These are phyloP conservation scores for Psammodynastes pulverulentus DNA, from an alignment of 2,113 vertebrate genomes.

Conservation along the genomic window DNA sequence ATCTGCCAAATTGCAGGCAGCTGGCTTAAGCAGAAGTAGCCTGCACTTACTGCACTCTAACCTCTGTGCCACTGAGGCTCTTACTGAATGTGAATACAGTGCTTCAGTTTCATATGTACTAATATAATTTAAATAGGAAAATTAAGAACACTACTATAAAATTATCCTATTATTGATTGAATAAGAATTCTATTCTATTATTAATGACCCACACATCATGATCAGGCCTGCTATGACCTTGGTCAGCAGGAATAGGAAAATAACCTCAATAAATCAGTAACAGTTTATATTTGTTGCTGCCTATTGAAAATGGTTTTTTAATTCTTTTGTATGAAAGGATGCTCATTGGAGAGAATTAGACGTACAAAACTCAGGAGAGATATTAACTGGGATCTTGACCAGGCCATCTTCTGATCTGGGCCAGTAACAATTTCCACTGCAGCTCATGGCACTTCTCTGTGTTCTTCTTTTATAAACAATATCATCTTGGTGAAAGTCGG, in stretches of 20 bases:
- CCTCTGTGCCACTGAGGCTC: too few relatives aligned
- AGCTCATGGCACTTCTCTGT: conserved; percentile 60
- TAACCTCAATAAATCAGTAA: not conserved
- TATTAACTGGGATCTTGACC: conserved; percentile 61
- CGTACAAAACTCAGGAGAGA: conserved; percentile 68
- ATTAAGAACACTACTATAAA: not conserved
- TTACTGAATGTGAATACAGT: not conserved
- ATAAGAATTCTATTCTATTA: not conserved
- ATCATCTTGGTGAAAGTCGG: conserved; percentile 49
- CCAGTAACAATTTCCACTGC: conserved; percentile 60
- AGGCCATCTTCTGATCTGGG: conserved; percentile 60
- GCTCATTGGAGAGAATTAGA: conserved; percentile 11
- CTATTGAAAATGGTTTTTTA: not conserved
- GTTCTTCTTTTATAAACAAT: conserved; percentile 58
- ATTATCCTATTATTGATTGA: not conserved
- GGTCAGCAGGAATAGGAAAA: not conserved
- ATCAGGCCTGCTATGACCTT: not conserved
- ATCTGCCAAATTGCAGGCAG: too few relatives aligned
- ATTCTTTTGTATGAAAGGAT: not conserved
- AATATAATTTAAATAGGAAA: not conserved
- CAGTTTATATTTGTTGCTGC: not conserved
- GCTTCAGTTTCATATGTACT: not conserved
- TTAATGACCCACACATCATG: not conserved
- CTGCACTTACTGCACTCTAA: too few relatives aligned
- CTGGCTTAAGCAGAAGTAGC: too few relatives aligned